Percentiles rank a stretch among this genome's conserved stretches.
Evolutionary conservation across 2,113 vertebrate species (phyloP).

Genomic region (Orycteropus afer): DNA sequence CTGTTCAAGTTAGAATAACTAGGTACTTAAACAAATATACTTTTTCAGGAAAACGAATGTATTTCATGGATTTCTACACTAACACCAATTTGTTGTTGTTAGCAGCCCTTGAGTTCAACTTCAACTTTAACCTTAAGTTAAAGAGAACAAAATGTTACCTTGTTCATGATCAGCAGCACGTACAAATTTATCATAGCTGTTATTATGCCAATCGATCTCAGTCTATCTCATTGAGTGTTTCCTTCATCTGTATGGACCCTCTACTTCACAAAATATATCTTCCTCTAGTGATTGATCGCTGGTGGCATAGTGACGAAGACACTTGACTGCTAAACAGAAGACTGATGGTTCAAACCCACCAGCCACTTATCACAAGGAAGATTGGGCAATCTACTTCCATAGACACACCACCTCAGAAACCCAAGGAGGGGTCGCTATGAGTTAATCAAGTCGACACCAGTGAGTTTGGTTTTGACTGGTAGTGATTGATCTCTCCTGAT

Average conservation of each 20-base stretch:
- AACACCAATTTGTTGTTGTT: neutral
- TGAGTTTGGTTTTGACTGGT: too few species aligned
- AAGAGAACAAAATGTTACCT: neutral
- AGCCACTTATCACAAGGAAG: too few species aligned
- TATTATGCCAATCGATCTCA: neutral
- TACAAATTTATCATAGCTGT: too few species aligned
- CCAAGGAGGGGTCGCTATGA: too few species aligned
- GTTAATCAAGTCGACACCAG: too few species aligned
- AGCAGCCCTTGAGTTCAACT: neutral
- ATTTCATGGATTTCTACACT: neutral
- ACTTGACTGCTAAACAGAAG: too few species aligned
- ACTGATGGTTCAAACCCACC: too few species aligned
- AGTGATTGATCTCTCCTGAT: too few species aligned
- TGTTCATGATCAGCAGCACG: neutral
- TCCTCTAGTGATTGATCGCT: neutral
- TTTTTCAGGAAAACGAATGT: neutral
- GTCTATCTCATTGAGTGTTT: neutral
- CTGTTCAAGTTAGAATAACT: neutral
- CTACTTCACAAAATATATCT: neutral
- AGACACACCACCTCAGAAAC: too few species aligned
- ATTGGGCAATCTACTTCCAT: too few species aligned
- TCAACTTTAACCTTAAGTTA: neutral
- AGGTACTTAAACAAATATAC: neutral
- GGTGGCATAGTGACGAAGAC: too few species aligned
- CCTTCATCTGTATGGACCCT: neutral